Evolutionary conservation across 2,888 invertebrate genomes (phyloP).

Genomic region (Tribolium freemani): DNA sequence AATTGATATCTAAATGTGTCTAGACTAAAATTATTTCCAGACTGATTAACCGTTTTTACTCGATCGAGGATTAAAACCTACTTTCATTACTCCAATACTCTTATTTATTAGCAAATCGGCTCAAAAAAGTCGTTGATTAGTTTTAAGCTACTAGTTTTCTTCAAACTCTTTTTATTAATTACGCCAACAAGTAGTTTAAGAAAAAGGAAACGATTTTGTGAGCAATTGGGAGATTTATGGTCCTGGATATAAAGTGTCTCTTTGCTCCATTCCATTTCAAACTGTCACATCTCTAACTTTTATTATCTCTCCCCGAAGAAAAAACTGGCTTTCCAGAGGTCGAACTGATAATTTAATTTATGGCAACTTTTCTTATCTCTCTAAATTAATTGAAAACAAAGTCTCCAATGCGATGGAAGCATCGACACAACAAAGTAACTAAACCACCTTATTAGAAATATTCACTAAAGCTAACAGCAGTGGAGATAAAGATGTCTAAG

Average conservation of each 20-base stretch:
- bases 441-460: background rate
- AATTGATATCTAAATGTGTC: constrained; percentile 36
- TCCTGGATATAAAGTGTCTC: background rate
- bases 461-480: too few species aligned
- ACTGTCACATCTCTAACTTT: background rate
- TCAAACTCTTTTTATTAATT: too few species aligned
- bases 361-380: background rate
- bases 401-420: background rate
- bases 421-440: background rate
- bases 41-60: constrained; percentile 5
- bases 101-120: background rate
- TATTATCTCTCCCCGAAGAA: background rate
- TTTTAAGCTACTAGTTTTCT: too few species aligned
- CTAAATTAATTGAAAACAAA: background rate
- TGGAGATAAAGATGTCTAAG: too few species aligned
- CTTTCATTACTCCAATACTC: background rate
- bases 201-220: background rate
- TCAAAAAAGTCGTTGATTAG: background rate
- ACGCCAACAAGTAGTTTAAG: background rate
- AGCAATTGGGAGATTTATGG: background rate
- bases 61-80: background rate
- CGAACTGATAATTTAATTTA: background rate
- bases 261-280: background rate
- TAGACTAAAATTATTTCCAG: constrained; percentile 28
- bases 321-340: background rate